These are phyloP conservation scores for Chionodraco myersi DNA, from an alignment of 2,113 vertebrate genomes.

Conservation along the genomic window DNA sequence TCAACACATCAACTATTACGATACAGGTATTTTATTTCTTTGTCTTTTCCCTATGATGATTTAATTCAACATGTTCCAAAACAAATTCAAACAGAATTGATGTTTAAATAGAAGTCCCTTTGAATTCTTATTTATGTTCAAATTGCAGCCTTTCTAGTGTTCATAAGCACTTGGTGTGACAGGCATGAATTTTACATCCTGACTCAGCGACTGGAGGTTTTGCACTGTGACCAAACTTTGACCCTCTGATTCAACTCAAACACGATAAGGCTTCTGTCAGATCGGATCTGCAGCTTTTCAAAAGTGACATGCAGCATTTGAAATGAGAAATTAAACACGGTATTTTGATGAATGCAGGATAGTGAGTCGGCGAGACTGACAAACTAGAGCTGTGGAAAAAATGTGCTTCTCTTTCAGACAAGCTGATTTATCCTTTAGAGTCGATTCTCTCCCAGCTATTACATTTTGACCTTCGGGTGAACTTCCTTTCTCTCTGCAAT, in stretches of 20 bases:
- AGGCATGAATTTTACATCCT: too few species aligned
- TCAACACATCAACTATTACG: too few species aligned
- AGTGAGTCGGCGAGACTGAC: background rate
- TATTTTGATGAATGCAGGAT: background rate
- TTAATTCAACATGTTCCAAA: too few species aligned
- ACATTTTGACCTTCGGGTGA: constrained; percentile 33
- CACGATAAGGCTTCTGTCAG: background rate
- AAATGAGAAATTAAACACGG: constrained; percentile 17
- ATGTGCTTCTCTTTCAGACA: background rate
- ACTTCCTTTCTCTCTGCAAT: constrained; percentile 26
- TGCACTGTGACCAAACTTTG: background rate
- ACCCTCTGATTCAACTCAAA: background rate
- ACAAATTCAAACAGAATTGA: background rate
- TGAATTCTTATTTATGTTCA: background rate
- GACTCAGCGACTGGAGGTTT: background rate
- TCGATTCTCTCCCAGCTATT: constrained; percentile 34
- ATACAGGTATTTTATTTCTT: too few species aligned
- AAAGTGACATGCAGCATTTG: background rate
- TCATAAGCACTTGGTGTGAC: background rate
- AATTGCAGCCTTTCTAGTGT: background rate
- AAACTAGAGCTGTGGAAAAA: background rate
- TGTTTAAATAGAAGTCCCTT: background rate
- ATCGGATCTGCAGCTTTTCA: background rate
- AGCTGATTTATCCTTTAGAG: constrained; percentile 26
- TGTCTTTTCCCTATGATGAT: too few species aligned